A percentile compares a stretch with the other conserved stretches of the same genome.
These are phyloP conservation scores for Byasa hedistus DNA, from an alignment of 2,888 invertebrate genomes.

Conservation along the genomic window DNA sequence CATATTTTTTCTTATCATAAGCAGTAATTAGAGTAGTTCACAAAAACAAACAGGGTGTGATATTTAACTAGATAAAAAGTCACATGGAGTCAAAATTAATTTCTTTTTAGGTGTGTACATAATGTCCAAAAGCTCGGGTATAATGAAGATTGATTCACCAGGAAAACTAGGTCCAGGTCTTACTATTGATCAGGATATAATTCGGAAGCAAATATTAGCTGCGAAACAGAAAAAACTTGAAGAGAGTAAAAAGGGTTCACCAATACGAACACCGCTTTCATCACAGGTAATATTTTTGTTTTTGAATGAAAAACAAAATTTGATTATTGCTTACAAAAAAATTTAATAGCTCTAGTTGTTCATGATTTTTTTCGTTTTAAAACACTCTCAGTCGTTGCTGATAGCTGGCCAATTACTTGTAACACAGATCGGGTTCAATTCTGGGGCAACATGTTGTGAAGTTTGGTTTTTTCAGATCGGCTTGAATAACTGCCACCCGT, in stretches of 20 bases:
- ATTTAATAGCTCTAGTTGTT: no score
- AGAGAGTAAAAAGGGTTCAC: conserved; percentile 57
- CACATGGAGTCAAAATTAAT: not conserved
- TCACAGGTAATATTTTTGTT: conserved; percentile 47
- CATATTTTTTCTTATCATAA: no score
- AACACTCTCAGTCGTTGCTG: no score
- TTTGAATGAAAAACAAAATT: no score
- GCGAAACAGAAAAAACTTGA: conserved; percentile 74
- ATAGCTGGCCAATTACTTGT: no score
- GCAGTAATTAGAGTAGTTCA: no score
- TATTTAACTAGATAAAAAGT: not conserved
- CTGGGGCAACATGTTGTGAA: no score
- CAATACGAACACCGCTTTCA: conserved; percentile 46
- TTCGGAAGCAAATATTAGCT: conserved; percentile 74
- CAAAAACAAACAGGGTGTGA: not conserved
- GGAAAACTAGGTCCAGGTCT: conserved; percentile 76
- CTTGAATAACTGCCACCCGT: no score
- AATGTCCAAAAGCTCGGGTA: conserved; percentile 87
- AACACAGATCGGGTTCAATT: no score
- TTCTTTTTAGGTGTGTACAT: conserved; percentile 83
- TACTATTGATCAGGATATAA: conserved; percentile 74
- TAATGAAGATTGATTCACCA: conserved; percentile 85
- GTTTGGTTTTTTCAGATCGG: no score
- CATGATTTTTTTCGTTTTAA: no score
- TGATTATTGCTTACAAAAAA: no score